Base-by-base conservation (phyloP, 2,113 vertebrate species). In the Pseudolaguvia tuberculata region DNA sequence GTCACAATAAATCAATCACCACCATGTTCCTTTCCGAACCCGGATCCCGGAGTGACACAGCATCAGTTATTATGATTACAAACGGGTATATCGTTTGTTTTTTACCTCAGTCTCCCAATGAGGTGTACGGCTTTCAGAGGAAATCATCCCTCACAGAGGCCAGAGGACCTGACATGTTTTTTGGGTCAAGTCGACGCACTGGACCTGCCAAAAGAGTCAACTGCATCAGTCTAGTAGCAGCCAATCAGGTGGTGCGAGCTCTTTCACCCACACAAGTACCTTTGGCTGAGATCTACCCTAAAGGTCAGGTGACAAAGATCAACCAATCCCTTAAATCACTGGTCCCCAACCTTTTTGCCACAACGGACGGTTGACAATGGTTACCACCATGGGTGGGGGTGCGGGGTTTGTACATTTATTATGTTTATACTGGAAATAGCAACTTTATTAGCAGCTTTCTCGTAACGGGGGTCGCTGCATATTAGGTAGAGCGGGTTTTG, bases 91-190 rank as follows among this genome's bases (percentile, higher is more conserved):
- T 1, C 15, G 1, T 65, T n/a, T n/a, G n/a, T n/a, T n/a, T 45
- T 65, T 20, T 81, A 67, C 76, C 73, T 12, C 84, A 99, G 97
- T 97, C 96, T 57, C 92, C 95, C 52, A 95, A 88, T 83, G 95
- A 98, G 87, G 94, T 97, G 21, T 96, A 97, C 83, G 94, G 91
- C 88, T 98, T 94, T 85, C 93, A 85, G 78, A 94, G 96, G 82
- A 84, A 80, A 0, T 86, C 88, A 0, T 80, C 91, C 51, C 83
- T 97, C 51, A 86, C 87, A 9, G 81, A 20, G 3, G 82, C 85
- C 71, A 85, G 48, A 57, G 74, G 80, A 42, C 68, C 85, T 18
- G 91, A 93, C 72, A 47, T 63, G 2, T 88, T 93, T 72, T 92
- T 94, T 65, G 90, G 92, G 57, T 91, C 91, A 17, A 78, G 82